Base-by-base conservation (phyloP, 2,113 vertebrate species). In the Tor tambroides region DNA sequence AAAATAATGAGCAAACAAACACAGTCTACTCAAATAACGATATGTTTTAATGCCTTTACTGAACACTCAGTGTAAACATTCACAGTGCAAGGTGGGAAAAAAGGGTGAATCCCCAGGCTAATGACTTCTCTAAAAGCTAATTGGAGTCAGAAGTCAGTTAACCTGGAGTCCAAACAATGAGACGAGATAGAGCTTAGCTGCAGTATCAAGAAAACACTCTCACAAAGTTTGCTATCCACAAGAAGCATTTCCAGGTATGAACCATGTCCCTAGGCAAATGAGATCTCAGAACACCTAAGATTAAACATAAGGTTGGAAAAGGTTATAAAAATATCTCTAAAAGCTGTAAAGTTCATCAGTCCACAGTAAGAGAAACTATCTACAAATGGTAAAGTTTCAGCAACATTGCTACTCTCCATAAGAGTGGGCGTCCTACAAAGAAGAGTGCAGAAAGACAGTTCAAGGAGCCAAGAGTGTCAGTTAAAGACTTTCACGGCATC, bases 91-190 rank as follows among this genome's bases (percentile, higher is more conserved):
- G 23, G 75, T 78, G 46, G n/a, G n/a, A 49, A 51, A 76, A 46
- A 38, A 51, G 12, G 74, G n/a, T 76, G 74, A 49, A 49, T 76
- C 74, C 41, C 3, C 8, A 49, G 74, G 46, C 26, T 54, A 78
- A 78, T 30, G 75, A 78, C 8, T 51, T 54, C 46, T 78, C 7
- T 28, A 54, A 78, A 54, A 49, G 75, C 46, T 78, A 78, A 78
- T 78, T 54, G 75, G 75, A 51, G 75, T 21, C 75, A 78, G 75
- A 78, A 28, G 46, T 54, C 75, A 78, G 75, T 54, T 54, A 78
- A 51, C 75, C 75, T 78, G 26, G 26, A 49, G 26, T 54, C 46
- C 28, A 51, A 78, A 78, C 26, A 78, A 78, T 30, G 9, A 78
- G 75, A 77, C 2, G 6, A 54, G 26, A 46, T 54, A 30, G 6